Evolutionary conservation across 1,140 invertebrate species (phyloP).

Genomic region (Euura lappo): DNA sequence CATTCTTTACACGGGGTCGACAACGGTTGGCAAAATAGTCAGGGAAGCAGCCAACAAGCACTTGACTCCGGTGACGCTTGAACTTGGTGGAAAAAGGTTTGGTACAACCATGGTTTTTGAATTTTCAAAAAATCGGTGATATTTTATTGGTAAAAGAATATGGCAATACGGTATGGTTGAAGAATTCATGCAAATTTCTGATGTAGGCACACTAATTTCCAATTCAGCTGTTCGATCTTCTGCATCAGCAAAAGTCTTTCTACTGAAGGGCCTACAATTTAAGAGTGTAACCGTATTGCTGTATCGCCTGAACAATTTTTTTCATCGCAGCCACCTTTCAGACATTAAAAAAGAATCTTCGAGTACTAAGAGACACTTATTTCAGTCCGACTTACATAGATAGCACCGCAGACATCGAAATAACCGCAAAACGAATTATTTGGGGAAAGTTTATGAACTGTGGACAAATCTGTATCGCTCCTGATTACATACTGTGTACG

Average conservation of each 20-base stretch:
- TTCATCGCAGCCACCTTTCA: not conserved
- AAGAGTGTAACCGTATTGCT: too few species aligned
- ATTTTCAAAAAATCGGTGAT: constrained; percentile 1
- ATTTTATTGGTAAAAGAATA: constrained; percentile 8
- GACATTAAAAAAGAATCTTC: constrained; percentile 8
- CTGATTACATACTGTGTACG: constrained; percentile 90
- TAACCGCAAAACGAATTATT: constrained; percentile 75
- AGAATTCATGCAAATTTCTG: too few species aligned
- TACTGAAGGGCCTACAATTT: too few species aligned
- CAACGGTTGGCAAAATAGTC: constrained; percentile 82
- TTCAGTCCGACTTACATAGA: constrained; percentile 80
- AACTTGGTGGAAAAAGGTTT: constrained; percentile 85
- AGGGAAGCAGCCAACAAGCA: constrained; percentile 84
- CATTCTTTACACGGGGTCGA: constrained; percentile 93
- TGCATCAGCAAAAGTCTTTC: too few species aligned
- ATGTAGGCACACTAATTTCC: not conserved
- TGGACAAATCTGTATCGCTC: constrained; percentile 94
- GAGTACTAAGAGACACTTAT: constrained; percentile 20
- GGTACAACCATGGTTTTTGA: constrained; percentile 1
- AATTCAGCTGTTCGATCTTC: too few species aligned
- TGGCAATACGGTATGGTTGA: not conserved
- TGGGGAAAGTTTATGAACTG: constrained; percentile 93
- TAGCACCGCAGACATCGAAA: constrained; percentile 70
- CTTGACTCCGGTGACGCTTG: constrained; percentile 88
- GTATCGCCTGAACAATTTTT: too few species aligned